Evolutionary conservation across 2,797 vertebrate species (phyloP).

Genomic region (Synaphobranchus kaupii): DNA sequence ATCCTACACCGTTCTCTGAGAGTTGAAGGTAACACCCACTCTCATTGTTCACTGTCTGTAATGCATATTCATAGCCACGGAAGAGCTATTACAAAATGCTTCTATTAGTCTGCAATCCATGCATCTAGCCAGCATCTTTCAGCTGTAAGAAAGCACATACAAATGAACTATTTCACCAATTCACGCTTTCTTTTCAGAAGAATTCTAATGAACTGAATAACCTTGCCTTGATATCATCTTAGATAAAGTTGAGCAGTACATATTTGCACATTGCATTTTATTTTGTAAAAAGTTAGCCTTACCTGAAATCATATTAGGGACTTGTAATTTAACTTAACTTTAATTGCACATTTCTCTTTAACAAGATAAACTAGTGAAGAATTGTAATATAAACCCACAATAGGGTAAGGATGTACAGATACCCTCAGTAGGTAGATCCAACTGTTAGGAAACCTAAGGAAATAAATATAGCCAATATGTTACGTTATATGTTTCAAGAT

Average conservation of each 20-base stretch:
- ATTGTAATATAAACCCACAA: background rate
- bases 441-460: background rate
- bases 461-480: background rate
- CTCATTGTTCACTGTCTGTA: constrained; percentile 34
- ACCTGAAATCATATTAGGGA: background rate
- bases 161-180: constrained; percentile 21
- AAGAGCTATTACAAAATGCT: constrained; percentile 43
- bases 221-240: constrained; percentile 12
- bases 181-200: constrained; percentile 5
- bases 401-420: background rate
- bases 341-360: background rate
- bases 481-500: background rate
- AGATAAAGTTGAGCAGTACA: background rate
- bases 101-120: constrained; percentile 37
- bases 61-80: constrained; percentile 38
- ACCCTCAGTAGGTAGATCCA: background rate
- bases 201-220: constrained; percentile 17
- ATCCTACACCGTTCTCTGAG: constrained; percentile 45
- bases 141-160: constrained; percentile 22
- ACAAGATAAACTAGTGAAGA: background rate
- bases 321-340: background rate
- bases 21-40: constrained; percentile 48
- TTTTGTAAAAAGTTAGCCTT: constrained; percentile 1
- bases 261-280: constrained; percentile 3
- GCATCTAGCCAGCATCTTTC: constrained; percentile 22